A percentile compares a stretch with the other conserved stretches of the same genome.
Evolutionary conservation across 2,888 invertebrate species (phyloP).

Genomic region (Gandaritis pyraliata): DNA sequence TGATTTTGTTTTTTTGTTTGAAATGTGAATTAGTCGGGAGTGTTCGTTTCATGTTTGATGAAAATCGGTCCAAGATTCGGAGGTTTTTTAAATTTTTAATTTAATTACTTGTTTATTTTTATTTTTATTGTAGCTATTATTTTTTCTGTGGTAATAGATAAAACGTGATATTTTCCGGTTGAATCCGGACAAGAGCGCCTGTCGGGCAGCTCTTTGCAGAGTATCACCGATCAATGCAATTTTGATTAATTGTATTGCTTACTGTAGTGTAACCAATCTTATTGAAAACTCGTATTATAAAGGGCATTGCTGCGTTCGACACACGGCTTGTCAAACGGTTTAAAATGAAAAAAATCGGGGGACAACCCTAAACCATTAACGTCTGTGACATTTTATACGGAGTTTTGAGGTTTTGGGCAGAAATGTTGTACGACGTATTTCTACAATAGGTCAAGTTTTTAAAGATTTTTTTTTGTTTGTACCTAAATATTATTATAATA

Average conservation of each 20-base stretch:
- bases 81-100: too few relatives aligned
- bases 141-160: too few relatives aligned
- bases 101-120: too few relatives aligned
- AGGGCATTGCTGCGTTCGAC: slow-evolving; percentile 78
- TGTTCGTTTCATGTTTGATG: too few relatives aligned
- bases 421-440: slow-evolving; percentile 42
- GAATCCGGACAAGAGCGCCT: slow-evolving; percentile 4
- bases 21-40: too few relatives aligned
- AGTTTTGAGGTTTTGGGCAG: slow-evolving; percentile 53
- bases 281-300: slow-evolving; percentile 83
- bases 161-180: neutral
- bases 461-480: too few relatives aligned
- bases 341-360: slow-evolving; percentile 81
- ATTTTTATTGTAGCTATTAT: too few relatives aligned
- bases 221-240: slow-evolving; percentile 76
- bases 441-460: neutral
- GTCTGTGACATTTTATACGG: slow-evolving; percentile 77
- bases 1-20: too few relatives aligned
- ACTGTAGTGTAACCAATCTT: slow-evolving; percentile 84
- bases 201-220: slow-evolving; percentile 44
- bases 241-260: slow-evolving; percentile 84
- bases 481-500: too few relatives aligned
- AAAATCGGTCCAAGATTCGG: too few relatives aligned
- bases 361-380: slow-evolving; percentile 74
- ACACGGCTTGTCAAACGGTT: slow-evolving; percentile 80